These are phyloP conservation scores for Colius striatus DNA, from an alignment of 2,113 vertebrate genomes.

Conservation along the genomic window DNA sequence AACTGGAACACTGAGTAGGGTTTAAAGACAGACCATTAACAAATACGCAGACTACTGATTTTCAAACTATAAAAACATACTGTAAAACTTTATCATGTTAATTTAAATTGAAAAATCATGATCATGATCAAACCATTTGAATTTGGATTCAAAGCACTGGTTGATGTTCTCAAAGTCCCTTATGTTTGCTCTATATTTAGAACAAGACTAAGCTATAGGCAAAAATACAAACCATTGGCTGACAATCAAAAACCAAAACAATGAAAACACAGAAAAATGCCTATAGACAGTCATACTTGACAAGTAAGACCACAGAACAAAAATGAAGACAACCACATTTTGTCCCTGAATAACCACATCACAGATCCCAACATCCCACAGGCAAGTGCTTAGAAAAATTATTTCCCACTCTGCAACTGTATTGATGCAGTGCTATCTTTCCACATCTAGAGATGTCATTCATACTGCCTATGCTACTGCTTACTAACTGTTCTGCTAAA, in stretches of 20 bases:
- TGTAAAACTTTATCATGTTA: not conserved
- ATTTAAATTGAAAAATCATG: not conserved
- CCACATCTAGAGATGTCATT: not conserved
- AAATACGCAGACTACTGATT: not conserved
- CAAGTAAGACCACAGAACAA: slow-evolving; percentile 15
- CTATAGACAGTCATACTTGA: slow-evolving; percentile 8
- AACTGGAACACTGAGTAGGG: not conserved
- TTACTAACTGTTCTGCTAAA: not conserved
- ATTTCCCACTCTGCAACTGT: not conserved
- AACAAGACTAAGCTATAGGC: not conserved
- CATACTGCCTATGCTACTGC: not conserved
- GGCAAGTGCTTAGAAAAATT: not conserved
- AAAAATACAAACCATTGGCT: not conserved
- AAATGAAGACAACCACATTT: slow-evolving; percentile 31
- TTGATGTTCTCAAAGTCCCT: not conserved
- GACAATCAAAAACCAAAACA: slow-evolving; percentile 1
- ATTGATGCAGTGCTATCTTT: not conserved
- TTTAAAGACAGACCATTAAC: not conserved
- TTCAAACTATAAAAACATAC: not conserved
- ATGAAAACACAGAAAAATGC: not conserved
- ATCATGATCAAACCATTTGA: not conserved
- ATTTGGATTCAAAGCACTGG: not conserved
- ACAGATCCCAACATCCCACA: not conserved
- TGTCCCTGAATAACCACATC: slow-evolving; percentile 24
- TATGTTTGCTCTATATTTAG: not conserved